phyloP scores from a whole-genome alignment of 2,113 vertebrate genomes.

The Empidonax alnorum region DNA sequence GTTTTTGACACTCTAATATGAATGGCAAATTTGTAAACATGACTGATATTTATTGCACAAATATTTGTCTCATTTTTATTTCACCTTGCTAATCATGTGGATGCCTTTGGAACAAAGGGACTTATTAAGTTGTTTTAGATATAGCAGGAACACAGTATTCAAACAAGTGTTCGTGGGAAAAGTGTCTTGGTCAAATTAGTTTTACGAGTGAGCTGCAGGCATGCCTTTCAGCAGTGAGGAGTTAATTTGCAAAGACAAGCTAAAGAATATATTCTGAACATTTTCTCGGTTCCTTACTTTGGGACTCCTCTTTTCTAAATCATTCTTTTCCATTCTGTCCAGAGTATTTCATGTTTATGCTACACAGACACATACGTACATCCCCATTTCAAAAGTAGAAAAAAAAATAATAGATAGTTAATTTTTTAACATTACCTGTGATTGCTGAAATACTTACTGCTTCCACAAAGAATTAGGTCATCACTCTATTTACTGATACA shows the following conservation, averaged over 20 bases:
- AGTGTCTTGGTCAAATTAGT: background rate
- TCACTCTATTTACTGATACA: background rate
- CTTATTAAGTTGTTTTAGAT: background rate
- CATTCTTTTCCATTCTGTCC: background rate
- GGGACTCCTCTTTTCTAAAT: background rate
- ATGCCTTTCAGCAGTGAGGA: background rate
- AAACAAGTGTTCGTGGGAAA: background rate
- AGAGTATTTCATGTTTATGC: background rate
- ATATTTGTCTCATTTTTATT: constrained; percentile 3
- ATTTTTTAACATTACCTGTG: background rate
- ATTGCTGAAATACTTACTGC: background rate
- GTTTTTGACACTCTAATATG: background rate
- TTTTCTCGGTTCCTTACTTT: background rate
- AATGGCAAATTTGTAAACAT: constrained; percentile 26
- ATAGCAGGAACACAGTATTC: background rate
- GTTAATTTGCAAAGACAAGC: background rate
- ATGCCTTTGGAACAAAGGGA: background rate
- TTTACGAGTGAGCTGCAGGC: background rate
- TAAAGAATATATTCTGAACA: background rate
- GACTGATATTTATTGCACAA: constrained; percentile 1
- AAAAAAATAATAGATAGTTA: background rate
- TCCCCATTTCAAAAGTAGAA: background rate
- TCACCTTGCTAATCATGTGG: background rate
- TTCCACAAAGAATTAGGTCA: background rate
- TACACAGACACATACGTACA: background rate